phyloP scores from a whole-genome alignment of 2,113 vertebrate genomes.

The Chelonoidis abingdonii region DNA sequence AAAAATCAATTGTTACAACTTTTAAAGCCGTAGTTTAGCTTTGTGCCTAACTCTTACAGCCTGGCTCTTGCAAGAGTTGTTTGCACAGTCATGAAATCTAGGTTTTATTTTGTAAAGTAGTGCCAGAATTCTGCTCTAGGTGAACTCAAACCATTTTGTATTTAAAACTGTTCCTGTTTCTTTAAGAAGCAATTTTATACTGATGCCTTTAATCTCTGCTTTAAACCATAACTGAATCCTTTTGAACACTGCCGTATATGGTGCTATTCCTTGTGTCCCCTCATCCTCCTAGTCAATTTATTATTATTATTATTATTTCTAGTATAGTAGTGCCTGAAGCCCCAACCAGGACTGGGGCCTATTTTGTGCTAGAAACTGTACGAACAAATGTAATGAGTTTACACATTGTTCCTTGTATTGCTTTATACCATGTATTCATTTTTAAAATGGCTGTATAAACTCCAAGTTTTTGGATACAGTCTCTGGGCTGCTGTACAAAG shows the following conservation, averaged over 20 bases:
- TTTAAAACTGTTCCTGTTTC: background rate
- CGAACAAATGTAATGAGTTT: conserved; percentile 20
- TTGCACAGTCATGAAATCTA: background rate
- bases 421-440: background rate
- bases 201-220: background rate
- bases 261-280: background rate
- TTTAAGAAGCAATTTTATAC: background rate
- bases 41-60: background rate
- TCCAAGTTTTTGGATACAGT: background rate
- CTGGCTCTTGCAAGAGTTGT: background rate
- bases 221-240: background rate
- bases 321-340: background rate
- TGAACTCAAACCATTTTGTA: background rate
- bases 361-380: conserved; percentile 52
- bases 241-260: background rate
- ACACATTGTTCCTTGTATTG: conserved; percentile 50
- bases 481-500: conserved; percentile 50
- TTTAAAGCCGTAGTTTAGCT: background rate
- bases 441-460: conserved; percentile 38
- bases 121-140: background rate
- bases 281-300: conserved; percentile 40
- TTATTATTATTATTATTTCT: conserved; percentile 6
- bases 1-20: background rate
- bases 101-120: background rate
- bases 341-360: conserved; percentile 4